These are phyloP conservation scores for Valencia hispanica DNA, from an alignment of 2,797 vertebrate genomes.

Conservation along the genomic window DNA sequence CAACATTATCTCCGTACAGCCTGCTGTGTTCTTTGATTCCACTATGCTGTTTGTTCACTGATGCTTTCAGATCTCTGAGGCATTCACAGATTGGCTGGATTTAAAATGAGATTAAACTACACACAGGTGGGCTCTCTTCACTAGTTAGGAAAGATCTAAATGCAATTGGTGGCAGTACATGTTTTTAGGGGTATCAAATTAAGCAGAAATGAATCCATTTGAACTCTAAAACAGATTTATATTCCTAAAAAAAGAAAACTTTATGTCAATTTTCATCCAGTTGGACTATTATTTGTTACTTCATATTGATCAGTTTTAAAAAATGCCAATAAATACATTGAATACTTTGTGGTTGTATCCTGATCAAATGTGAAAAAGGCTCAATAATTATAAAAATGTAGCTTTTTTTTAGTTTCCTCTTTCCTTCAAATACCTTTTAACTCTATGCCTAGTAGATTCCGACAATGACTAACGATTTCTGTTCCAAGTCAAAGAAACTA, in stretches of 20 bases:
- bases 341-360: not conserved
- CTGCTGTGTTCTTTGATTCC: not conserved
- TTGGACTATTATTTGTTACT: not conserved
- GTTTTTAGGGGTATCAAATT: not conserved
- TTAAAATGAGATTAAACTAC: not conserved
- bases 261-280: not conserved
- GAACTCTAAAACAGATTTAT: not conserved
- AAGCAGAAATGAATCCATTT: not conserved
- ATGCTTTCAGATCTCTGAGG: not conserved
- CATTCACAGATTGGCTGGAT: not conserved
- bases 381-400: not conserved
- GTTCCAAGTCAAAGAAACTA: not conserved
- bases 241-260: not conserved
- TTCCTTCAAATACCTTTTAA: not conserved
- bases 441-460: not conserved
- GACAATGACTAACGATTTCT: not conserved
- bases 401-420: not conserved
- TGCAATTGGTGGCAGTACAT: not conserved
- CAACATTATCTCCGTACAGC: not conserved
- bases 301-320: not conserved
- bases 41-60: not conserved
- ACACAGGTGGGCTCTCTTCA: not conserved
- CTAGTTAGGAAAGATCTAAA: not conserved
- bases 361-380: not conserved
- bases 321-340: not conserved